Evolutionary conservation across 2,113 vertebrate genomes (phyloP).

Genomic region (Hystrix cristata): DNA sequence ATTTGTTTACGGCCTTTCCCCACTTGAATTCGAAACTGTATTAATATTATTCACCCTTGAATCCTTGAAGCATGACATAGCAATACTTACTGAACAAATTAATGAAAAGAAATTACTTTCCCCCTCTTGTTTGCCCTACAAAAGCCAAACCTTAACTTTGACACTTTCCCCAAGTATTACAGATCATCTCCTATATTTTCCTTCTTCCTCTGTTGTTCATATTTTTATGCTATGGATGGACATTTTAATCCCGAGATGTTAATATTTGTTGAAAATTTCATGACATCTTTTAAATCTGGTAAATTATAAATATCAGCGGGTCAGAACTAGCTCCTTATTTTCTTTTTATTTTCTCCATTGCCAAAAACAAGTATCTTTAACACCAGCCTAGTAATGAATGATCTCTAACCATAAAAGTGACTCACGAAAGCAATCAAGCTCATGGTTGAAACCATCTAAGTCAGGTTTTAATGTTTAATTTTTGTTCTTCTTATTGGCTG

Average conservation of each 20-base stretch:
- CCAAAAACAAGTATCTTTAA: neutral
- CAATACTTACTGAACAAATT: neutral
- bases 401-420: conserved; percentile 36
- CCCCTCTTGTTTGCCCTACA: neutral
- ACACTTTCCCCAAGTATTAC: neutral
- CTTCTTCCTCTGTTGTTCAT: neutral
- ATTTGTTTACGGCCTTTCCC: neutral
- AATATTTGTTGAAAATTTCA: conserved; percentile 10
- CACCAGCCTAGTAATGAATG: conserved; percentile 1
- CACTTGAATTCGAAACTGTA: neutral
- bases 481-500: conserved; percentile 18
- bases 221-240: neutral
- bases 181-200: neutral
- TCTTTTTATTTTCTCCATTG: neutral
- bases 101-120: neutral
- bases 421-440: conserved; percentile 14
- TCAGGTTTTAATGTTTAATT: neutral
- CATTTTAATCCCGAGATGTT: conserved; percentile 8
- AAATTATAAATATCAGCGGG: conserved; percentile 3
- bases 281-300: neutral
- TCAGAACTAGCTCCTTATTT: neutral
- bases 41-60: neutral
- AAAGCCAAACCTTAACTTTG: neutral
- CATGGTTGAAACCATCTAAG: conserved; percentile 26
- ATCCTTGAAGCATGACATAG: neutral